Base-by-base conservation (phyloP, 2,888 invertebrate genomes). In the Criorhina ranunculi region DNA sequence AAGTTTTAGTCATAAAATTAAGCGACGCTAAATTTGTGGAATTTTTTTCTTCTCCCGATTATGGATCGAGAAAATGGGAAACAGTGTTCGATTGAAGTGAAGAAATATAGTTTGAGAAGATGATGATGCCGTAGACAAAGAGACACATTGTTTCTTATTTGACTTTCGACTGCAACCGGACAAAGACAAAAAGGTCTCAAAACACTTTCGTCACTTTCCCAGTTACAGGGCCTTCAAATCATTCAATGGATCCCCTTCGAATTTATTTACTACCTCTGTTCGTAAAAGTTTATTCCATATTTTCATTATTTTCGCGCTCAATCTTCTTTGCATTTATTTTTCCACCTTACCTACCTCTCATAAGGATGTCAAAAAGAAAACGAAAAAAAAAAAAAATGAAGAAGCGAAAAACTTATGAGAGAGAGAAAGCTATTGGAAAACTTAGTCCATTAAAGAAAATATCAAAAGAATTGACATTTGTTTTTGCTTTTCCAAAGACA, bases 391-490 rank as follows among this genome's bases (percentile, higher is more conserved):
- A 9, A 57, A 1, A 15, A 64, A 53, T 33, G 53, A n/a, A 42
- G 0, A 19, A 0, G 12, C 46, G 24, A 35, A 51, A 77, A 82
- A 82, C 77, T 82, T 82, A 70, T 70, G 64, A 77, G 72, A 78
- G 70, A 72, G 78, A 82, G 64, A 77, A 66, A 78, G 70, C 82
- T 82, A 82, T 82, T 78, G 82, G 72, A 67, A 78, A 82, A 82
- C 82, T 82, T 82, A 82, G 82, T 82, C 82, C 78, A 82, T 82
- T 82, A 82, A 77, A 78, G 78, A 78, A 82, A 78, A 82, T 82
- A 82, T 82, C 82, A 66, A 82, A 82, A 77, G 82, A 82, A 82
- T 82, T 78, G 82, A 72, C 78, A 82, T 82, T 82, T 82, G 77
- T 82, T 77, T 77, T 77, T 76, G 66, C 44, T 80, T 24, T 24